These are phyloP conservation scores for Neomonachus schauinslandi DNA, from an alignment of 2,113 vertebrate genomes.

Conservation along the genomic window DNA sequence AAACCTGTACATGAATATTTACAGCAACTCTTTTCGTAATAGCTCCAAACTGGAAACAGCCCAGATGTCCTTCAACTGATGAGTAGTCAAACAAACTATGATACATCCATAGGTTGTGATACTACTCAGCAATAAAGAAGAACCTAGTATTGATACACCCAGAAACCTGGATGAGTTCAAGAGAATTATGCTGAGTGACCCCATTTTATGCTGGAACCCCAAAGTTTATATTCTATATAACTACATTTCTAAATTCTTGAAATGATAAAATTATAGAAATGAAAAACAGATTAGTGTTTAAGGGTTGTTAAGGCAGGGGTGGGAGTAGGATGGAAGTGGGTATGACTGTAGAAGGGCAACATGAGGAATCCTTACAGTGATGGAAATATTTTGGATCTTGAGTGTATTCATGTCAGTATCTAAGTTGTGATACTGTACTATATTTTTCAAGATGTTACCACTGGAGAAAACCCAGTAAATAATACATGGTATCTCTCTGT, in stretches of 20 bases:
- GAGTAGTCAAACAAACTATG: neutral
- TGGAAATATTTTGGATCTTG: neutral
- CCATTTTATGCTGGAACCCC: neutral
- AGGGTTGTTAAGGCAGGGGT: fast-evolving
- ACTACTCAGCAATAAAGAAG: neutral
- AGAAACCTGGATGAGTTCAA: neutral
- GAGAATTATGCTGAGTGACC: neutral
- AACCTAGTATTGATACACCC: neutral
- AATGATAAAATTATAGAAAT: neutral
- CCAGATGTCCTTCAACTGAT: neutral
- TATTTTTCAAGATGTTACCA: neutral
- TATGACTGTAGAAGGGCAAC: neutral
- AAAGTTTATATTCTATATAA: neutral
- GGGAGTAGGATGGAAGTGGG: neutral
- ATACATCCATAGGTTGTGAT: too few species aligned
- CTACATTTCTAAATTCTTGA: neutral
- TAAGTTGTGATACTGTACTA: neutral
- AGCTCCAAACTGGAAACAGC: neutral
- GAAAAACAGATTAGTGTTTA: neutral
- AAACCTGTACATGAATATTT: slow-evolving; percentile 36
- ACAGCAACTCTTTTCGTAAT: neutral
- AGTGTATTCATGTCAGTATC: neutral
- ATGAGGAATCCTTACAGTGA: neutral
- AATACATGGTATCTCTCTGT: neutral
- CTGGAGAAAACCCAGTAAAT: neutral